These are phyloP conservation scores for Drosophila flavopinicola DNA, from an alignment of 2,888 invertebrate species.

Conservation along the genomic window DNA sequence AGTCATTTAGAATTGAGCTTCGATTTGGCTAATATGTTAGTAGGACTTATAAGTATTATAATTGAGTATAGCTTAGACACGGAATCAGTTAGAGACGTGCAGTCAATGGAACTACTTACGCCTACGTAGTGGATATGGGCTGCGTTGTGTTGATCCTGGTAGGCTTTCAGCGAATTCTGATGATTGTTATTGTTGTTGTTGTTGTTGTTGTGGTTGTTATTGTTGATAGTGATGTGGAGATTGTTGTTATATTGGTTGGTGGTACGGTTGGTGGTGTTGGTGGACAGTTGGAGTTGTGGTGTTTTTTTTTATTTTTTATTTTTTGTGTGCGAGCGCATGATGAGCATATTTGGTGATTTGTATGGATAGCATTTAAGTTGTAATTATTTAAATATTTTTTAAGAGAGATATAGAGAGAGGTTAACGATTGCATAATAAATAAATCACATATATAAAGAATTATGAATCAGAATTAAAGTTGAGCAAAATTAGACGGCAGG, in stretches of 20 bases:
- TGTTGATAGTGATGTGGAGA: slow-evolving; percentile 28
- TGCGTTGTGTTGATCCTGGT: slow-evolving; percentile 92
- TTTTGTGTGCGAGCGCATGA: slow-evolving; percentile 50
- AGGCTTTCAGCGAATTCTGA: slow-evolving; percentile 94
- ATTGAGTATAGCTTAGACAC: slow-evolving; percentile 23
- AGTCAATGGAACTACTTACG: slow-evolving; percentile 87
- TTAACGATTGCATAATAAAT: slow-evolving; percentile 33
- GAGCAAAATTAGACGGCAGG: slow-evolving; percentile 1
- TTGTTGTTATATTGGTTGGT: slow-evolving; percentile 37
- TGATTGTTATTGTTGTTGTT: slow-evolving; percentile 58
- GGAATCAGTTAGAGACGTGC: slow-evolving; percentile 52
- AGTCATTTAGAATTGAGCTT: slow-evolving; percentile 19
- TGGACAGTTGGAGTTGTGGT: slow-evolving; percentile 33
- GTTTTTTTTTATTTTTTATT: no score
- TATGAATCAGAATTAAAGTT: slow-evolving; percentile 1
- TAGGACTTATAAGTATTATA: slow-evolving; percentile 2
- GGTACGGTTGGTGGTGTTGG: slow-evolving; percentile 29
- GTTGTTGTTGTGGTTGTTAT: slow-evolving; percentile 39
- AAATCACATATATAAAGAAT: slow-evolving; percentile 13
- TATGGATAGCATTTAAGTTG: slow-evolving; percentile 66
- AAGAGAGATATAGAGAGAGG: slow-evolving; percentile 27
- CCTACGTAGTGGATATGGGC: slow-evolving; percentile 93
- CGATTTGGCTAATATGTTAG: slow-evolving; percentile 3
- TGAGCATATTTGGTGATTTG: slow-evolving; percentile 50
- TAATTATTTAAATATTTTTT: slow-evolving; percentile 37